Evolutionary conservation across 64 coral and sea anemone species (phyloP), one percentile per base, ranked within the genome.

Genomic region (Platygyra sinensis): DNA sequence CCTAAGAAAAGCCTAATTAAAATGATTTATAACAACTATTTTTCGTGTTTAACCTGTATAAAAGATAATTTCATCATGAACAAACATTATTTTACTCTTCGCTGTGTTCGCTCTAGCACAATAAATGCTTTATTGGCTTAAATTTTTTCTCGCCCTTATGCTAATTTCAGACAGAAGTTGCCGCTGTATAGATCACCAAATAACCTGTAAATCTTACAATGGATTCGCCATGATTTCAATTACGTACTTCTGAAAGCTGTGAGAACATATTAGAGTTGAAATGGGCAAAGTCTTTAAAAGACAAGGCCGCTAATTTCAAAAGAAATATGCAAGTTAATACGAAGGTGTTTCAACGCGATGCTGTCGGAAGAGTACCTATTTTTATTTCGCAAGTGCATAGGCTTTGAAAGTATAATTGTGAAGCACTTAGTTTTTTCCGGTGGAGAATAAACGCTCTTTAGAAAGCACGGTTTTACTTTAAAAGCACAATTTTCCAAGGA

Each of bases 21-120:
- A 54, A 84, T 80, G 67, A 83, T 8, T 91, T 81, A 54, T 73
- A 64, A 83, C 80, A 83, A 85, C 80, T 91, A 91, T 91, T 91
- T 91, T 91, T 85, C 80, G 20, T 91, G 89, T 82, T 91, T 82
- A 91, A 82, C 81, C 72, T 31, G 89, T 91, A 73, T 80, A 91
- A 91, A 91, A 91, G 88, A 90, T 90, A 73, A 91, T 74, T 62
- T 84, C 39, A 83, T 83, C 24, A 13, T 83, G 64, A 82, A 31
- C 88, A 90, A 90, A 83, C 81, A 85, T 85, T 85, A 85, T 50
- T 85, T 85, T 85, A 64, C 67, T 36, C 71, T 85, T 85, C 49
- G 62, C 62, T 49, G 63, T 85, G 81, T 72, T 67, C 62, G 38
- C 65, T 24, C 24, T 38, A 36, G 81, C 31, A 65, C 60, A 83